Conservation (phyloP, 2,888 invertebrate genomes). For the Cheilosia vulpina region DNA sequence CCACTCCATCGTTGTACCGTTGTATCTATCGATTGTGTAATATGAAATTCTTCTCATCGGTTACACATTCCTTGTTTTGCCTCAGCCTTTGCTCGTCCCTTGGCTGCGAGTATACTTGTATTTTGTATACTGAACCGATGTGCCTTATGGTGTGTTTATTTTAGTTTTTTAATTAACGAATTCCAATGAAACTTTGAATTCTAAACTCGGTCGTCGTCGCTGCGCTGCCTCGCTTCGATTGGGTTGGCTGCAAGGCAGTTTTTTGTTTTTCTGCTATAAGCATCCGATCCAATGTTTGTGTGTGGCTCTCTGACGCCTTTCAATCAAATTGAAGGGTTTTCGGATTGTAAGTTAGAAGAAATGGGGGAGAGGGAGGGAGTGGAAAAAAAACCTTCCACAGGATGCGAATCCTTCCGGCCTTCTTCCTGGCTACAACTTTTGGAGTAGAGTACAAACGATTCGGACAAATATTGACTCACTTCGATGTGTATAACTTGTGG, state of each 20-base stretch:
- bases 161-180: conserved; percentile 74
- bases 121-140: conserved; percentile 26
- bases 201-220: background rate
- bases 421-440: conserved; percentile 54
- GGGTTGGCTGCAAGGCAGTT: conserved; percentile 40
- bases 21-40: conserved; percentile 65
- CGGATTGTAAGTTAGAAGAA: background rate
- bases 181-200: conserved; percentile 71
- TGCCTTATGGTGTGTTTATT: conserved; percentile 69
- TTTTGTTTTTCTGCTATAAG: conserved; percentile 36
- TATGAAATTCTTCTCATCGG: conserved; percentile 64
- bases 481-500: conserved; percentile 69
- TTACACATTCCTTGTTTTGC: conserved; percentile 55
- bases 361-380: background rate
- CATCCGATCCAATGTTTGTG: conserved; percentile 14
- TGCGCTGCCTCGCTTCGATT: conserved; percentile 5
- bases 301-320: conserved; percentile 59
- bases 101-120: background rate
- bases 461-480: conserved; percentile 72
- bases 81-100: conserved; percentile 1
- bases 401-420: conserved; percentile 69
- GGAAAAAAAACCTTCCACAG: conserved; percentile 35
- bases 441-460: conserved; percentile 53
- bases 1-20: background rate
- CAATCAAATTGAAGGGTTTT: conserved; percentile 63